Conservation (phyloP, 1,140 invertebrate genomes). For the Drosophila pseudoananassae region DNA sequence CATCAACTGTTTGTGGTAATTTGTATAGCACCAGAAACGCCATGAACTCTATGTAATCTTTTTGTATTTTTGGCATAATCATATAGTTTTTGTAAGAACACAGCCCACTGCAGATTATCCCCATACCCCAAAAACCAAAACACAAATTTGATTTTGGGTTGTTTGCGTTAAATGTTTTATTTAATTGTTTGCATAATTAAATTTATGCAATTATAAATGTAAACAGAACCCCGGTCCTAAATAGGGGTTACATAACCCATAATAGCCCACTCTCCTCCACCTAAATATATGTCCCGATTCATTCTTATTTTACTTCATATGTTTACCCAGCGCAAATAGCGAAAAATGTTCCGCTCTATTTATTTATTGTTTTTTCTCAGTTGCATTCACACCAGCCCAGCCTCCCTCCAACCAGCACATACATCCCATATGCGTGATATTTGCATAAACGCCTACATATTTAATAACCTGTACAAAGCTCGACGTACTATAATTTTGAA, state of each 20-base stretch:
- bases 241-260: conserved; percentile 18
- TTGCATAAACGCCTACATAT: conserved; percentile 69
- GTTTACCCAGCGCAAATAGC: conserved; percentile 60
- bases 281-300: conserved; percentile 1
- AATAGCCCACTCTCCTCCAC: conserved; percentile 1
- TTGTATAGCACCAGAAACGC: conserved; percentile 73
- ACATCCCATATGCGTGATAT: conserved; percentile 46
- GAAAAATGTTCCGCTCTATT: conserved; percentile 72
- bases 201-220: conserved; percentile 80
- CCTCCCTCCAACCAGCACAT: conserved; percentile 6
- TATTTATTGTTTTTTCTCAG: conserved; percentile 55
- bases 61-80: conserved; percentile 65
- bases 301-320: conserved; percentile 21
- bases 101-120: not conserved
- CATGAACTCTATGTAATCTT: conserved; percentile 64
- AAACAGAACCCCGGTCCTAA: conserved; percentile 53
- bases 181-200: conserved; percentile 79
- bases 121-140: conserved; percentile 48
- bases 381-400: conserved; percentile 16
- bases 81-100: conserved; percentile 47
- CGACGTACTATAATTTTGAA: conserved; percentile 64
- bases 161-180: conserved; percentile 76
- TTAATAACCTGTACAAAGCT: conserved; percentile 73
- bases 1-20: conserved; percentile 82
- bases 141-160: conserved; percentile 65